Percentiles rank a stretch among this genome's conserved stretches.
Evolutionary conservation across 2,797 vertebrate species (phyloP).

Genomic region (Sebastes matsubarae): DNA sequence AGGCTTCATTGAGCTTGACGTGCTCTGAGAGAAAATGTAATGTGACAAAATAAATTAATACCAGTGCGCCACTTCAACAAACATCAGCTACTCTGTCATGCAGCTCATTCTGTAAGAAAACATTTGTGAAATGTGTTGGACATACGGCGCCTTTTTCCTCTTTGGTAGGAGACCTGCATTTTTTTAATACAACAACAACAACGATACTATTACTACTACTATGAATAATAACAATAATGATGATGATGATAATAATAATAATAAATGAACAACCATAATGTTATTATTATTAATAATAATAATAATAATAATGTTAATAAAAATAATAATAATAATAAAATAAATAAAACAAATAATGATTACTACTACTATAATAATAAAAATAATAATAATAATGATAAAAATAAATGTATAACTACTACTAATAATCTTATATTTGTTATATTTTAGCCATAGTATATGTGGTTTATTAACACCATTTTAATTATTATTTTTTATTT

Average conservation of each 20-base stretch:
- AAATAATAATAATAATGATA: neutral
- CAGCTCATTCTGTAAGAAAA: slow-evolving; percentile 12
- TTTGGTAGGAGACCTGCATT: neutral
- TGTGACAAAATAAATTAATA: slow-evolving; percentile 77
- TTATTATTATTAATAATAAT: neutral
- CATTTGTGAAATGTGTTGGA: slow-evolving; percentile 12
- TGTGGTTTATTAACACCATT: neutral
- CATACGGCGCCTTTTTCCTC: neutral
- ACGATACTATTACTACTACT: no score
- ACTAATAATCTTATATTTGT: neutral
- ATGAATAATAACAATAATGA: neutral
- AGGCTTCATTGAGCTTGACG: slow-evolving; percentile 53
- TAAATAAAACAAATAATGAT: neutral
- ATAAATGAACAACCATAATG: neutral
- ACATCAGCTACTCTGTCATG: slow-evolving; percentile 39
- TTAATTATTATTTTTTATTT: fast-evolving
- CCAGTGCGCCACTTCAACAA: slow-evolving; percentile 43
- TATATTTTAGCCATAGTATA: neutral
- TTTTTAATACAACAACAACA: neutral
- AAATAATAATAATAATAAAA: neutral
- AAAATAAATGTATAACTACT: neutral
- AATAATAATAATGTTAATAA: neutral
- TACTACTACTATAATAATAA: neutral
- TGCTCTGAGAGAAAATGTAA: slow-evolving; percentile 64
- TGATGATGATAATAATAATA: neutral